Base-by-base conservation (phyloP, 2,888 invertebrate species). In the Lepidocyrtoides sp. region DNA sequence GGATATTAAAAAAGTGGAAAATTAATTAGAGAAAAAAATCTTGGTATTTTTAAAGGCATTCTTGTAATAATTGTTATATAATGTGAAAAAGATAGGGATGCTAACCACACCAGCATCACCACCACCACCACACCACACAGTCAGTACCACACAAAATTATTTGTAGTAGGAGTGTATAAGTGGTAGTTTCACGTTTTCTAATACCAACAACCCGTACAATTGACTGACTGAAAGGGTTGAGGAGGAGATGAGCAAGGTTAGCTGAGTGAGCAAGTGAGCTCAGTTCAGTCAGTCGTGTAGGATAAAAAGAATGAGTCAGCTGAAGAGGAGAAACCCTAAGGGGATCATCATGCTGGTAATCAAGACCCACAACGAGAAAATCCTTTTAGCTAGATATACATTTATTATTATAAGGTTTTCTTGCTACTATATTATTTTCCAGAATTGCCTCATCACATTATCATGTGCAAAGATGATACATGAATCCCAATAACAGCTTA, bases 321-420 rank as follows among this genome's bases (percentile, higher is more conserved):
- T 89, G 89, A 89, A 89, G 77, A 66, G 29, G 29, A 66, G 36
- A 66, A 3, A 20, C 77, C 93, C 93, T 89, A 72, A 82, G 92
- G 93, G 93, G 92, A 93, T 92, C 92, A 91, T 93, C 92, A 93
- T 93, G 92, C 93, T 93, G 91, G 92, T 89, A 93, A 93, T 93
- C 92, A 93, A 93, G 92, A 88, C 89, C 83, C 89, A 60, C 17
- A 66, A 32, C 10, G 54, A 82, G 60, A 87, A 91, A n/a, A n/a
- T n/a, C n/a, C n/a, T n/a, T n/a, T n/a, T n/a, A n/a, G n/a, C n/a
- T n/a, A n/a, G n/a, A n/a, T n/a, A n/a, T n/a, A n/a, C n/a, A n/a
- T n/a, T n/a, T n/a, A n/a, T n/a, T n/a, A n/a, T n/a, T n/a, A n/a
- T n/a, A n/a, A n/a, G n/a, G n/a, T n/a, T 77, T 54, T 77, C 51